A percentile compares a stretch with the other conserved stretches of the same genome.
Evolutionary conservation across 2,797 vertebrate genomes (phyloP).

Genomic region (Emydoidea blandingii): DNA sequence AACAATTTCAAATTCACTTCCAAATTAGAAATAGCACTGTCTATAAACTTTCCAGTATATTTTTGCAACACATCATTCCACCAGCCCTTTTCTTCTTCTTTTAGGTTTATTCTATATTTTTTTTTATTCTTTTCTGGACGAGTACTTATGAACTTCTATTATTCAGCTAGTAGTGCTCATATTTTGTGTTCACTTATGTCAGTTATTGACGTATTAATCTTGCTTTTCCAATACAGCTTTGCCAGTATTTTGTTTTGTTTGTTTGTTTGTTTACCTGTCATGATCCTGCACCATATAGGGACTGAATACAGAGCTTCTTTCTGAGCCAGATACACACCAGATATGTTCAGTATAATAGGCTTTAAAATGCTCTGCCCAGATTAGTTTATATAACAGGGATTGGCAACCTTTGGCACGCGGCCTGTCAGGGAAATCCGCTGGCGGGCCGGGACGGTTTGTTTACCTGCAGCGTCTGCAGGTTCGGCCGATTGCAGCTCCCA

Average conservation of each 20-base stretch:
- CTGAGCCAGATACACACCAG: neutral
- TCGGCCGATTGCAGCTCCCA: too few relatives aligned
- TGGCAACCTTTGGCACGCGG: too few relatives aligned
- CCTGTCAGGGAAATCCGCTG: too few relatives aligned
- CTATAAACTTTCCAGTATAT: neutral
- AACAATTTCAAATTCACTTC: too few relatives aligned
- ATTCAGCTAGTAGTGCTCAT: neutral
- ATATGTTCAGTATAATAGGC: neutral
- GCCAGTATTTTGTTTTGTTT: neutral
- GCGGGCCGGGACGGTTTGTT: too few relatives aligned
- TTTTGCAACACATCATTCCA: neutral
- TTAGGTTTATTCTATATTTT: neutral
- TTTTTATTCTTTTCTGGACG: neutral
- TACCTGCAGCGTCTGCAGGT: too few relatives aligned
- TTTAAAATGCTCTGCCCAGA: neutral
- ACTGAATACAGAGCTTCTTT: neutral
- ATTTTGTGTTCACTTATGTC: neutral
- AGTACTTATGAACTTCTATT: neutral
- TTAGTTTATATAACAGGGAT: neutral
- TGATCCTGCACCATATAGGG: neutral
- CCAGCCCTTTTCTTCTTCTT: neutral
- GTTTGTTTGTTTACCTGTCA: neutral
- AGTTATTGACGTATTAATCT: neutral
- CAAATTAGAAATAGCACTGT: too few relatives aligned
- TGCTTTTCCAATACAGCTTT: fast-evolving